Evolutionary conservation across 2,113 vertebrate genomes (phyloP).

Genomic region (Cephalopholis sonnerati): DNA sequence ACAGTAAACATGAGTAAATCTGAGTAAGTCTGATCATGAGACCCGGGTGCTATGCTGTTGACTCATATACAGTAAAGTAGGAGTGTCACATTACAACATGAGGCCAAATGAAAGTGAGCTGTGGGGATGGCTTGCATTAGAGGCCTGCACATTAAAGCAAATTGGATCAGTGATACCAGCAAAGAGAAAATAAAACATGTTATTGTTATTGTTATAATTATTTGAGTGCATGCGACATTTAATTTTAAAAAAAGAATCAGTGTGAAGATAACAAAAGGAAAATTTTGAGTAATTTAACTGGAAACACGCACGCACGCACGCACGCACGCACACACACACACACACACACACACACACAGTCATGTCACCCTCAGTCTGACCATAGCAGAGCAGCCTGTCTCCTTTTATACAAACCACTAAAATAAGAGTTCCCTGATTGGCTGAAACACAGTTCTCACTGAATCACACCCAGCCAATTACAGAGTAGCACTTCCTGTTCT

Average conservation of each 20-base stretch:
- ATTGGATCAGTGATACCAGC: not conserved
- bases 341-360: not conserved
- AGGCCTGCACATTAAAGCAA: not conserved
- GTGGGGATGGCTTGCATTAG: not conserved
- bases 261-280: conserved; percentile 3
- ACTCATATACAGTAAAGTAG: not conserved
- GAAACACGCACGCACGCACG: too few relatives aligned
- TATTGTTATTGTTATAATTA: not conserved
- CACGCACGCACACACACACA: too few relatives aligned
- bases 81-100: not conserved
- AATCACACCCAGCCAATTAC: conserved; percentile 85
- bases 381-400: conserved; percentile 27
- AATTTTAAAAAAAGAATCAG: conserved; percentile 1
- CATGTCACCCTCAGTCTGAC: conserved; percentile 37
- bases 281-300: conserved; percentile 22
- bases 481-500: conserved; percentile 89
- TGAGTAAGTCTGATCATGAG: not conserved
- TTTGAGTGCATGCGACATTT: not conserved
- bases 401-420: conserved; percentile 92
- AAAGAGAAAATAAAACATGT: not conserved
- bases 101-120: not conserved
- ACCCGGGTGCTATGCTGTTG: too few relatives aligned
- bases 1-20: not conserved
- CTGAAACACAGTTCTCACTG: conserved; percentile 78
- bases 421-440: conserved; percentile 90